Evolutionary conservation across 2,113 vertebrate genomes (phyloP).

Genomic region (Sander lucioperca): DNA sequence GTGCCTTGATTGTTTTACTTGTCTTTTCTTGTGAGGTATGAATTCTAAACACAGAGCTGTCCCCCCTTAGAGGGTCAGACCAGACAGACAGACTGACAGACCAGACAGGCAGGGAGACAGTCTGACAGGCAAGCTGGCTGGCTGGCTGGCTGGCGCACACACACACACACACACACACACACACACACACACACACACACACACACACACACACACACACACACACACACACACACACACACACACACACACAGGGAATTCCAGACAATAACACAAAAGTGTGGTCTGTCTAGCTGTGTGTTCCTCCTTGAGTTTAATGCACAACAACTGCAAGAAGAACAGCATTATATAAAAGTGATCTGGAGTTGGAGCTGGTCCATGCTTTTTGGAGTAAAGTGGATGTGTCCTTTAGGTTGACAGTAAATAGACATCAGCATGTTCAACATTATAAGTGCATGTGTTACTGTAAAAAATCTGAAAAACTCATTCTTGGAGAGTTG

Average conservation of each 20-base stretch:
- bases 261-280: slow-evolving; percentile 70
- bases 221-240: slow-evolving; percentile 40
- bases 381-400: not conserved
- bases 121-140: slow-evolving; percentile 59
- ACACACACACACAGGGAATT: slow-evolving; percentile 46
- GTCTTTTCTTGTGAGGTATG: slow-evolving; percentile 55
- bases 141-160: too few species aligned
- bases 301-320: slow-evolving; percentile 44
- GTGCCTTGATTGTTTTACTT: slow-evolving; percentile 42
- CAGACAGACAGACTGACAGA: slow-evolving; percentile 70
- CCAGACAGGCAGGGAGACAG: slow-evolving; percentile 69
- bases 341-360: slow-evolving; percentile 19
- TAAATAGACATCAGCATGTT: not conserved
- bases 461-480: not conserved
- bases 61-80: slow-evolving; percentile 45
- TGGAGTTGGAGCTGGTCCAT: not conserved
- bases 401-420: not conserved
- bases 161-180: slow-evolving; percentile 17
- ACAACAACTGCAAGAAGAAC: slow-evolving; percentile 15
- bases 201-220: slow-evolving; percentile 18
- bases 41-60: slow-evolving; percentile 33
- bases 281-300: slow-evolving; percentile 42
- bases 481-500: not conserved
- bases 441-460: not conserved
- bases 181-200: too few species aligned